A percentile compares a stretch with the other conserved stretches of the same genome.
These are phyloP conservation scores for Athetis lepigone DNA, from an alignment of 2,888 invertebrate species.

Conservation along the genomic window DNA sequence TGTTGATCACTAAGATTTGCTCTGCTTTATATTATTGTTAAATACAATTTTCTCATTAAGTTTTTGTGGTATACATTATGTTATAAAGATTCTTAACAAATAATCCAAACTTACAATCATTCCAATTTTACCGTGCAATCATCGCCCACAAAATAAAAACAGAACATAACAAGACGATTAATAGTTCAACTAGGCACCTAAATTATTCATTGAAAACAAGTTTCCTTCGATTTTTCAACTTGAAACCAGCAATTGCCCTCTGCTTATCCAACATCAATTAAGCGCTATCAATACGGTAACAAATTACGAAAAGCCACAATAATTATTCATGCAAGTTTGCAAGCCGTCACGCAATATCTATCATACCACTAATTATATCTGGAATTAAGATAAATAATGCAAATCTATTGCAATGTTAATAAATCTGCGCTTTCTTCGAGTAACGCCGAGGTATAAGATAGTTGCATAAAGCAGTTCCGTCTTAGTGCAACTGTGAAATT, in stretches of 20 bases:
- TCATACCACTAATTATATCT: conserved; percentile 49
- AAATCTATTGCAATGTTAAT: conserved; percentile 61
- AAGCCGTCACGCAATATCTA: conserved; percentile 40
- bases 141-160: too few species aligned
- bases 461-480: conserved; percentile 56
- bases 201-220: neutral
- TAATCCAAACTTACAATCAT: too few species aligned
- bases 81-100: too few species aligned
- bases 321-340: conserved; percentile 34
- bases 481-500: conserved; percentile 45
- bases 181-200: too few species aligned
- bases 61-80: too few species aligned
- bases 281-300: conserved; percentile 31
- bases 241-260: conserved; percentile 8
- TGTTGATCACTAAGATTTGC: too few species aligned
- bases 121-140: too few species aligned
- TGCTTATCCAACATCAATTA: conserved; percentile 27
- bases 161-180: too few species aligned
- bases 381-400: conserved; percentile 58
- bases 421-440: conserved; percentile 66
- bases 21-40: too few species aligned
- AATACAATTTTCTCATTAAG: too few species aligned
- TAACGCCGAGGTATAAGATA: conserved; percentile 55
- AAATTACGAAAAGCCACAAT: conserved; percentile 43
- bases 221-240: neutral